These are phyloP conservation scores for Ptychadena robeensis DNA, from an alignment of 2,797 vertebrate genomes.

Conservation along the genomic window DNA sequence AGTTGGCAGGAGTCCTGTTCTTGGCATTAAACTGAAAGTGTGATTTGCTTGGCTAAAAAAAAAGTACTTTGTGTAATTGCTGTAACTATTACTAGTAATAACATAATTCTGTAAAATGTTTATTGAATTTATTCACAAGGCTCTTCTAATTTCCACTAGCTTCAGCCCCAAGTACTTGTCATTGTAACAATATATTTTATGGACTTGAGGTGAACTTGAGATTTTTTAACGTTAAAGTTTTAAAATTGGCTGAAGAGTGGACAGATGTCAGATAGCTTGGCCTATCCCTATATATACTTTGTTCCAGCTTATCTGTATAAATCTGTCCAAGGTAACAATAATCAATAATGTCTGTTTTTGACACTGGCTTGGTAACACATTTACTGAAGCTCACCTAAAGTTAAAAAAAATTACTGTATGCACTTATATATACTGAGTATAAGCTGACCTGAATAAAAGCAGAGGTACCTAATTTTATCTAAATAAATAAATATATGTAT, in stretches of 20 bases:
- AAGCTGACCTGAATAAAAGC: no score
- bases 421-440: no score
- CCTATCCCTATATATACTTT: slow-evolving; percentile 2
- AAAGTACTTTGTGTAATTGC: slow-evolving; percentile 58
- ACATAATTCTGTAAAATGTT: slow-evolving; percentile 59
- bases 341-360: neutral
- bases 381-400: no score
- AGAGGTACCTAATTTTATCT: no score
- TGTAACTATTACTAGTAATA: slow-evolving; percentile 60
- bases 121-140: slow-evolving; percentile 56
- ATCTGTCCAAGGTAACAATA: neutral
- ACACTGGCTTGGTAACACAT: no score
- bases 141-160: slow-evolving; percentile 35
- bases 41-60: slow-evolving; percentile 51
- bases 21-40: slow-evolving; percentile 35
- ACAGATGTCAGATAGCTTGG: slow-evolving; percentile 24
- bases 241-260: slow-evolving; percentile 23
- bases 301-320: neutral
- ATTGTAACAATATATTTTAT: slow-evolving; percentile 41
- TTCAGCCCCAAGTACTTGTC: slow-evolving; percentile 39
- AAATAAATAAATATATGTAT: no score
- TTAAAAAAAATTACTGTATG: no score
- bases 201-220: slow-evolving; percentile 51
- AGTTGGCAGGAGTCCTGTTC: slow-evolving; percentile 46
- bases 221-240: slow-evolving; percentile 42